Evolutionary conservation across 2,113 vertebrate species (phyloP), one percentile per base, ranked within the genome.

Genomic region (Nerophis ophidion): DNA sequence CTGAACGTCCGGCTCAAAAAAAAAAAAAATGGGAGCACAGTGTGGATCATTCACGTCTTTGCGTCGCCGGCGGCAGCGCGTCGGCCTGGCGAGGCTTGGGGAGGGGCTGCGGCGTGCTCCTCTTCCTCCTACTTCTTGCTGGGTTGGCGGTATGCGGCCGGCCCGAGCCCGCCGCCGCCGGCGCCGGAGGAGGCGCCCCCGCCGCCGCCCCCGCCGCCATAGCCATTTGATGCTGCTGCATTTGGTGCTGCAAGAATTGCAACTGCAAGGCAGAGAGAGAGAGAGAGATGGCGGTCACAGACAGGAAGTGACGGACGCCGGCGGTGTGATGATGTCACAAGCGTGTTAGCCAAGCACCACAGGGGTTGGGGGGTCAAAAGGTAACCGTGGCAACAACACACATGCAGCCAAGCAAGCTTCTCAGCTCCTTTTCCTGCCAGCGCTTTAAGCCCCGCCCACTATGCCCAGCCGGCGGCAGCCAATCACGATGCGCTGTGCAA

Each of bases 221-320:
- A 74, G 92, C 93, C 93, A 93, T 94, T 92, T 94, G 92, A 92
- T 90, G 89, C 83, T 94, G 92, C 92, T 90, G 91, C 95, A 94
- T 96, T 94, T 94, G 95, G 91, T 92, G 96, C 89, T 93, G 94
- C 89, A 96, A 97, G 93, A 95, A 96, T 94, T 91, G 96, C 90
- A 95, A 95, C 94, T 95, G 88, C 70, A 68, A 76, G 51, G 64
- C 63, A 73, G 75, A 57, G n/a, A 51, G 26, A 36, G 40, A 73
- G 75, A 57, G n/a, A 51, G 26, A 36, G 40, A 47, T 33, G 15
- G 19, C 34, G 6, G 45, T 65, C 51, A 74, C 8, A 44, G 7
- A 12, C 6, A 34, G 42, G 44, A 46, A 15, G 15, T 56, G 1
- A 8, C 5, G 5, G 15, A 13, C 8, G 15, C 5, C 16, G 35